Percentiles rank a stretch among this genome's conserved stretches.
These are phyloP conservation scores for Magallana angulata DNA, from an alignment of 1,140 invertebrate genomes.

Conservation along the genomic window DNA sequence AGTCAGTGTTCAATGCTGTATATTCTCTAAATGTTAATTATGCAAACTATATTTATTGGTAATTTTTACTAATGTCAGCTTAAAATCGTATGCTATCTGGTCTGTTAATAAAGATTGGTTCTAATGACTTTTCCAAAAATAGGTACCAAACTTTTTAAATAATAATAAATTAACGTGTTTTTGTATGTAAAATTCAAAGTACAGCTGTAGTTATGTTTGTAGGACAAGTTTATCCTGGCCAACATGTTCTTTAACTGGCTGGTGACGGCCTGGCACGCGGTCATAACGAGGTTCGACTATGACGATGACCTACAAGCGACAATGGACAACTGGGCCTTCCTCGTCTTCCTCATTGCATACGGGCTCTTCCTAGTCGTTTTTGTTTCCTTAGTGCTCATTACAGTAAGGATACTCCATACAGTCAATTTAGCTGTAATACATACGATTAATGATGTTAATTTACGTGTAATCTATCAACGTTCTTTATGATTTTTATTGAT, in stretches of 20 bases:
- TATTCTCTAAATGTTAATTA: too few species aligned
- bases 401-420: constrained; percentile 46
- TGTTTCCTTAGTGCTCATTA: constrained; percentile 60
- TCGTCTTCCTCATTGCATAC: constrained; percentile 64
- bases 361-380: constrained; percentile 61
- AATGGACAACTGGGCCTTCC: constrained; percentile 64
- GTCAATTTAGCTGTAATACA: background rate
- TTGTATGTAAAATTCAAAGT: too few species aligned
- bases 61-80: too few species aligned
- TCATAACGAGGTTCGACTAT: constrained; percentile 63
- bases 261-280: constrained; percentile 73
- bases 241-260: constrained; percentile 68
- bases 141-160: too few species aligned
- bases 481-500: too few species aligned
- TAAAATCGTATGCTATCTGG: too few species aligned
- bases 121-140: too few species aligned
- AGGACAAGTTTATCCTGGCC: constrained; percentile 72
- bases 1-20: constrained; percentile 59
- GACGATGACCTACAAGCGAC: background rate
- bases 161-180: too few species aligned
- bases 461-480: too few species aligned
- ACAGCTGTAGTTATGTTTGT: background rate
- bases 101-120: too few species aligned
- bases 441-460: background rate
- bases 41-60: too few species aligned